Evolutionary conservation across 2,113 vertebrate species (phyloP).

Genomic region (Microcebus murinus): DNA sequence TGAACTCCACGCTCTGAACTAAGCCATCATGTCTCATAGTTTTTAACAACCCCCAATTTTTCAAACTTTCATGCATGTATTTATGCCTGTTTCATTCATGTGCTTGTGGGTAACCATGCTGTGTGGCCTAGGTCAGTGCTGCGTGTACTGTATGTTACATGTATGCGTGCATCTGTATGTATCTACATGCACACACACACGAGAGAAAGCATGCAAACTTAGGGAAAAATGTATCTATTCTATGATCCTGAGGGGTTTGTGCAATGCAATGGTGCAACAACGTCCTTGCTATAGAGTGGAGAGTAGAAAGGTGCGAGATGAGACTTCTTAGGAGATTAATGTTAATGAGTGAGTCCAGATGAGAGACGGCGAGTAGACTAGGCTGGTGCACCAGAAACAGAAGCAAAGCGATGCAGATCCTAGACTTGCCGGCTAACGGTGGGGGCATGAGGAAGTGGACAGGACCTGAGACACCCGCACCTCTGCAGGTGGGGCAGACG

Average conservation of each 20-base stretch:
- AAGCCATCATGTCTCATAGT: not conserved
- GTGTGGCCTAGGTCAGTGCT: too few species aligned
- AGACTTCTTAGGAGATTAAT: too few species aligned
- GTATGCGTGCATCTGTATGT: too few species aligned
- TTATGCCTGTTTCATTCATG: too few species aligned
- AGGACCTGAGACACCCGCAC: not conserved
- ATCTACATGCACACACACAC: not conserved
- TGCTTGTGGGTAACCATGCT: too few species aligned
- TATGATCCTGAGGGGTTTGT: not conserved
- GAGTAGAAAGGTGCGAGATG: not conserved
- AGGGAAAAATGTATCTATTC: not conserved
- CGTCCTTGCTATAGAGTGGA: not conserved
- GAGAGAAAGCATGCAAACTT: not conserved
- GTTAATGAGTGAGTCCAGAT: not conserved
- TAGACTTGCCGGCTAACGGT: not conserved
- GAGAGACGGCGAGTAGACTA: too few species aligned
- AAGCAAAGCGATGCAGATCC: not conserved
- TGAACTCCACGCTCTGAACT: not conserved
- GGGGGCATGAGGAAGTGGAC: not conserved
- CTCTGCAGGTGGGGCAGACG: not conserved
- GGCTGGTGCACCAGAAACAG: not conserved
- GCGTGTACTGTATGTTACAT: too few species aligned
- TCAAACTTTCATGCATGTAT: not conserved
- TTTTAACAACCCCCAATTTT: not conserved
- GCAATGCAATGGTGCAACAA: too few species aligned